Base-by-base conservation (phyloP, 2,888 invertebrate species). In the Torymus auratus region DNA sequence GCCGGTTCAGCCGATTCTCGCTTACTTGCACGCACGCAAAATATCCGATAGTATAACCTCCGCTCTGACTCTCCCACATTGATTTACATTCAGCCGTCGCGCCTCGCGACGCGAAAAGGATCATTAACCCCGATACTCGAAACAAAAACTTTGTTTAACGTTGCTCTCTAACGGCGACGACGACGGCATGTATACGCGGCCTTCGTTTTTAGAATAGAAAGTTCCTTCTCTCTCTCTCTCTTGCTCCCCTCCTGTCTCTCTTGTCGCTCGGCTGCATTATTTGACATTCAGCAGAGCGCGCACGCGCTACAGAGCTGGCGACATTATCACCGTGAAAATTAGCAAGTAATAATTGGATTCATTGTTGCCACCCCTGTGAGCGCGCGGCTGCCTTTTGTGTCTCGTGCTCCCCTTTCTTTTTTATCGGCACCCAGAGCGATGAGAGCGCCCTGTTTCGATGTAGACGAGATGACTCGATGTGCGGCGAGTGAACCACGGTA, bases 291-390 rank as follows among this genome's bases (percentile, higher is more conserved):
- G 83, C 83, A 78, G 78, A 70, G 64, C 70, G 58, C 56, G 56
- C 60, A 52, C 79, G 81, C 81, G 75, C 62, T 1, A 20, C 1
- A 5, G 41, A 41, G 41, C 41, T 41, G 41, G 7, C 41, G 83
- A 83, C 84, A 83, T 86, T 86, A 86, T 86, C 84, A 23, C 60
- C 80, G 84, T 83, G 86, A 86, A 88, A 88, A 88, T 88, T 86
- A 88, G 85, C 85, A 82, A 85, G 81, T 84, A 84, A 86, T 85
- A 84, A 86, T 86, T 85, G 82, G 83, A 83, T 84, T 82, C 83
- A 82, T 83, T 79, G 83, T 83, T 82, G 75, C 77, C 78, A 70
- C 50, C 20, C 23, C 13, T 15, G 23, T 28, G 53, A 62, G 62
- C 41, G 10, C 11, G 14, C 72, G 23, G 41, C 41, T 41, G 41